Evolutionary conservation across 2,797 vertebrate species (phyloP), one percentile per base, ranked within the genome.

Genomic region (Protosalanx chinensis): DNA sequence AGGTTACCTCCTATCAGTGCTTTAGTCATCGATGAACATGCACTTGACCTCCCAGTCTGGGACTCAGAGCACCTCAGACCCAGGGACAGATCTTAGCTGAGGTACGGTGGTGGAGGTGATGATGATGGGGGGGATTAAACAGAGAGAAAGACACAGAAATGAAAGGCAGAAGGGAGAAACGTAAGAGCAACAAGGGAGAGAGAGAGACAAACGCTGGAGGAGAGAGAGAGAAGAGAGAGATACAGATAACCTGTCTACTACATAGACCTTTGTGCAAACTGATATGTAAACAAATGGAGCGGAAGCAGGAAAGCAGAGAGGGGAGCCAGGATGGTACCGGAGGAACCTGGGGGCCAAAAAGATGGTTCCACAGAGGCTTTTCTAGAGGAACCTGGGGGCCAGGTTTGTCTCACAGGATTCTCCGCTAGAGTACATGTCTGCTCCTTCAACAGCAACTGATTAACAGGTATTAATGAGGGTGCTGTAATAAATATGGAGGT

Each of bases 221-320:
- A 20, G 15, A 15, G 8, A 59, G 64, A 62, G 51, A 68, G 74
- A 74, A 76, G 64, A 18, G 32, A 5, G 59, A 72, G 72, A 61
- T 51, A 81, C 71, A 83, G 73, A 67, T 91, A 89, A 93, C 92
- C 88, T n/a, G 46, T 82, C 67, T 65, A 84, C 79, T 81, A 81
- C 75, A 69, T 74, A 71, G 87, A 88, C 85, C 81, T 64, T 85
- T 91, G 89, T 91, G 88, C 90, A 90, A 90, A 90, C 86, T 75
- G 80, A 82, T 81, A 87, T 88, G 90, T 90, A 91, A 90, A 91
- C 90, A 88, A 85, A 84, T 84, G 77, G 82, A 49, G 7, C 72
- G 30, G n/a, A 41, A 12, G 23, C 4, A 27, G 8, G 8, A 76
- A 63, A 74, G 78, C 56, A 67, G 65, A 72, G 76, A 53, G 23